Evolutionary conservation across 1,140 invertebrate species (phyloP).

Genomic region (Cydia fagiglandana): DNA sequence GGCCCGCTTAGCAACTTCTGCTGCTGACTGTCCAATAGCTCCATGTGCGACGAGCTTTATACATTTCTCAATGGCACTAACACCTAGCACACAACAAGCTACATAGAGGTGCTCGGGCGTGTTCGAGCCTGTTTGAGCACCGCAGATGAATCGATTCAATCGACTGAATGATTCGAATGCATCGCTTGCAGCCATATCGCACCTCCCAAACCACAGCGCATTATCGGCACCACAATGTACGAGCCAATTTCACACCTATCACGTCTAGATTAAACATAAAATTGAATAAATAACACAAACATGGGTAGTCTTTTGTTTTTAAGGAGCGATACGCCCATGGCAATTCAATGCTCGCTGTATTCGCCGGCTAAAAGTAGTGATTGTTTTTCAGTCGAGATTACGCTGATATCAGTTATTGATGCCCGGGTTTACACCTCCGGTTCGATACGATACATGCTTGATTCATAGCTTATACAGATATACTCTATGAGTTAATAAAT

Average conservation of each 20-base stretch:
- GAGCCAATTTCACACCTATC: background rate
- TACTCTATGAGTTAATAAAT: no score
- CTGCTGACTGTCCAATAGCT: no score
- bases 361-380: conserved; percentile 7
- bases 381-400: conserved; percentile 21
- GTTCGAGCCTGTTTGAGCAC: conserved; percentile 45
- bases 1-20: no score
- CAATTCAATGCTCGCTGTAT: conserved; percentile 6
- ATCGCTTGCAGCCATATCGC: conserved; percentile 37
- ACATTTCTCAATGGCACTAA: conserved; percentile 15
- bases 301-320: conserved; percentile 1
- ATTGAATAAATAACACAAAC: background rate
- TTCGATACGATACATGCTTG: background rate
- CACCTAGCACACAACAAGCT: conserved; percentile 17
- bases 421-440: conserved; percentile 1
- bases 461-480: background rate
- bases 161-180: conserved; percentile 57
- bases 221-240: background rate
- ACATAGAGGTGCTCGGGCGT: conserved; percentile 47
- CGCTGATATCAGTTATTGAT: conserved; percentile 11
- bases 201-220: conserved; percentile 15
- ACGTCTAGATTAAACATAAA: background rate
- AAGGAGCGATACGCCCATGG: background rate
- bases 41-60: background rate
- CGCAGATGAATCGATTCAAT: conserved; percentile 60